phyloP scores from a whole-genome alignment of 37 sponge, comb jelly and placozoan genomes.

The Cliona cf. orientalis region DNA sequence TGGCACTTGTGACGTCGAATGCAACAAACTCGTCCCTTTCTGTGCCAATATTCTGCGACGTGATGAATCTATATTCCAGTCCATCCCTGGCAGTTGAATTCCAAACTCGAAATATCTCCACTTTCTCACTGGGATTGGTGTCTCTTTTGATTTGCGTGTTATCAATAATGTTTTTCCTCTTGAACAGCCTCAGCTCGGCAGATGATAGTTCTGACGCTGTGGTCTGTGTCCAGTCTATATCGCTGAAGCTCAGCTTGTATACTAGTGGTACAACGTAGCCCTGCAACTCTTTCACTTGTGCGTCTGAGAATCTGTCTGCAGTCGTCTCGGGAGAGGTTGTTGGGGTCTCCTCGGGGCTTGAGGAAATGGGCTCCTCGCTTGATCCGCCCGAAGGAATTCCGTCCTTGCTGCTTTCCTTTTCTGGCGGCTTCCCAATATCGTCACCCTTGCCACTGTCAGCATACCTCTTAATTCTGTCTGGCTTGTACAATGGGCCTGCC shows the following conservation, averaged over 20 bases:
- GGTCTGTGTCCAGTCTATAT: background rate
- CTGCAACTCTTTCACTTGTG: too few species aligned
- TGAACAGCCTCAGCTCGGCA: constrained; percentile 12
- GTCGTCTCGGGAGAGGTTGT: background rate
- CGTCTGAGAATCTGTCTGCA: background rate
- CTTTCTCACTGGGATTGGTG: constrained; percentile 5
- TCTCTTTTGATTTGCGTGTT: background rate
- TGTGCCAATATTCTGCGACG: constrained; percentile 7
- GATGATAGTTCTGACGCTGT: background rate
- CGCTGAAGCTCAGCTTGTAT: constrained; percentile 6
- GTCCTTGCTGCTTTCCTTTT: too few species aligned
- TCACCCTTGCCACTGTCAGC: too few species aligned
- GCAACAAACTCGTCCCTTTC: constrained; percentile 8
- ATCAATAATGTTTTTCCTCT: background rate
- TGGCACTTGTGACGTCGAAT: constrained; percentile 35
- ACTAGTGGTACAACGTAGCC: background rate
- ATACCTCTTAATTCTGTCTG: too few species aligned
- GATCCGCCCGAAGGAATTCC: too few species aligned
- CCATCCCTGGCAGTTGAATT: background rate
- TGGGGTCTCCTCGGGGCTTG: background rate
- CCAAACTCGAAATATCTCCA: constrained; percentile 8
- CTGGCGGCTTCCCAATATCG: too few species aligned
- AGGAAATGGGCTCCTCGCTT: too few species aligned
- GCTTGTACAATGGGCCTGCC: too few species aligned
- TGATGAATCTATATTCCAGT: background rate